Conservation (phyloP, 2,797 vertebrate genomes). For the Enteromius argenteus region DNA sequence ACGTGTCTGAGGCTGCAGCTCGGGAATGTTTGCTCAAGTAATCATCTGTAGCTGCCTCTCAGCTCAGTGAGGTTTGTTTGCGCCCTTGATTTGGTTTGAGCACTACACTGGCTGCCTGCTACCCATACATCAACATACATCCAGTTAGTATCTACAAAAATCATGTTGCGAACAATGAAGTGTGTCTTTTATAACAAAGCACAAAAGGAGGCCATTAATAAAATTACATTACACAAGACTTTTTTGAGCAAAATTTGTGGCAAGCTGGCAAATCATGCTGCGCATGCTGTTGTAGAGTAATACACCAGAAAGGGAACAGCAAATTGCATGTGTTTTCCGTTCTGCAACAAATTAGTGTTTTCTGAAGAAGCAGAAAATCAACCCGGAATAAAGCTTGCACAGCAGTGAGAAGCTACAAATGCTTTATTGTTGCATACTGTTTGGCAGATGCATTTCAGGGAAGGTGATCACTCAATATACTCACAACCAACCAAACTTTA, state of each 20-base stretch:
- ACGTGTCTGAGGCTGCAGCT: constrained; percentile 69
- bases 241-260: not conserved
- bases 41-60: constrained; percentile 60
- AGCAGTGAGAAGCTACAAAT: constrained; percentile 16
- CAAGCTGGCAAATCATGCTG: constrained; percentile 16
- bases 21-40: constrained; percentile 74
- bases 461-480: not conserved
- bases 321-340: constrained; percentile 31
- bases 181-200: not conserved
- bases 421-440: not conserved
- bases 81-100: constrained; percentile 44
- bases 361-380: constrained; percentile 13
- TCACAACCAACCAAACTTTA: not conserved
- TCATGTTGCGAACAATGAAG: constrained; percentile 17
- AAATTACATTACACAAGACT: not conserved
- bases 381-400: constrained; percentile 6
- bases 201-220: constrained; percentile 12
- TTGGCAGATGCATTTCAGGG: not conserved
- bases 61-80: constrained; percentile 59
- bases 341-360: constrained; percentile 31
- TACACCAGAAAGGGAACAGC: constrained; percentile 12
- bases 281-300: constrained; percentile 20
- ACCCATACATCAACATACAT: not conserved
- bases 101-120: constrained; percentile 62
- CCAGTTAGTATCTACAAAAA: not conserved